Evolutionary conservation across 2,113 vertebrate species (phyloP).

Genomic region (Lucifuga dentata): DNA sequence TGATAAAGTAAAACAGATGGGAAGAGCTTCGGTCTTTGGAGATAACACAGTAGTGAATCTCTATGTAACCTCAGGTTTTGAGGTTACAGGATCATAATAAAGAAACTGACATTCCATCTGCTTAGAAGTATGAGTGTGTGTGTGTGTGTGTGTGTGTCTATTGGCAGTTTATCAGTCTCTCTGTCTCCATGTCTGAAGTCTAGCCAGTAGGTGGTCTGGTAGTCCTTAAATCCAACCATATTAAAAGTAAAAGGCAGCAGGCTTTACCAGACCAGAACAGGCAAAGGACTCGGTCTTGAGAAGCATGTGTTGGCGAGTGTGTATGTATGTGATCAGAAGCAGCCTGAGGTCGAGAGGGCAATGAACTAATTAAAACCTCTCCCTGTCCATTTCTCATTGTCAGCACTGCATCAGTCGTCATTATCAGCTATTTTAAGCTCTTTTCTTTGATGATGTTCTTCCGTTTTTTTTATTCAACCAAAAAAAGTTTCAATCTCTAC

Average conservation of each 20-base stretch:
- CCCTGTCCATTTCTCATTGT: no score
- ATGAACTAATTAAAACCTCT: no score
- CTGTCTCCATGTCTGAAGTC: slow-evolving; percentile 44
- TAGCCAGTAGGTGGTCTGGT: slow-evolving; percentile 57
- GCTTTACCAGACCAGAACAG: neutral
- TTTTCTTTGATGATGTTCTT: no score
- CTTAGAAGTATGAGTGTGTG: slow-evolving; percentile 28
- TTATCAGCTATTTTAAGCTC: no score
- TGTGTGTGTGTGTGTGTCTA: slow-evolving; percentile 19
- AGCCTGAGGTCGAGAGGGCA: no score
- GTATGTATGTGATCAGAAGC: neutral
- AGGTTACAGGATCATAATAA: slow-evolving; percentile 23
- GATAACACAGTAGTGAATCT: slow-evolving; percentile 13
- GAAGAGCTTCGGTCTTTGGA: neutral
- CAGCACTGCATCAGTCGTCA: no score
- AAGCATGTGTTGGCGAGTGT: neutral
- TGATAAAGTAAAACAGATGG: no score
- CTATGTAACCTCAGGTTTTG: slow-evolving; percentile 8
- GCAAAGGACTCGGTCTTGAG: neutral
- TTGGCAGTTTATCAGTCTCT: slow-evolving; percentile 15
- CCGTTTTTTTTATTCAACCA: no score
- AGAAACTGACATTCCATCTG: slow-evolving; percentile 34
- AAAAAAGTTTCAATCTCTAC: no score
- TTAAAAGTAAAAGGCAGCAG: neutral
- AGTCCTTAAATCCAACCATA: slow-evolving; percentile 27